A percentile compares a stretch with the other conserved stretches of the same genome.
These are phyloP conservation scores for Mastigias papua DNA, from an alignment of 30 jellyfish, hydroid and myxozoan species.

Conservation along the genomic window DNA sequence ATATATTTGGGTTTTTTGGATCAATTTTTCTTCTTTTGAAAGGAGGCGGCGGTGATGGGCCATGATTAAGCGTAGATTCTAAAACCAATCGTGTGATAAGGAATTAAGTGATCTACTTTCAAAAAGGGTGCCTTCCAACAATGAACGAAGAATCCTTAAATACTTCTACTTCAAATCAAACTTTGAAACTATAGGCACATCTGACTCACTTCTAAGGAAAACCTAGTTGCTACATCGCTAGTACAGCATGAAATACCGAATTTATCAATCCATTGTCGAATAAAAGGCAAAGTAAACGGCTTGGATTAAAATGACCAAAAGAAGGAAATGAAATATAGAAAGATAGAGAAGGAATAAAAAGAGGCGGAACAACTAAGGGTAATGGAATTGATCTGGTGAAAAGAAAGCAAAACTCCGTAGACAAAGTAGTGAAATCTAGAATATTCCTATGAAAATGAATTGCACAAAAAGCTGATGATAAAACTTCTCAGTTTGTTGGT, in stretches of 20 bases:
- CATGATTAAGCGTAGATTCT: slow-evolving; percentile 18
- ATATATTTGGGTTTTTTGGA: slow-evolving; percentile 57
- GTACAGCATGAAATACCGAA: too few relatives aligned
- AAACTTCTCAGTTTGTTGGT: too few relatives aligned
- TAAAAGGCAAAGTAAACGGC: not conserved
- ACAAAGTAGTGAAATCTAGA: not conserved
- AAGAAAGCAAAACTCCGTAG: not conserved
- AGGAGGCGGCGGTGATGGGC: slow-evolving; percentile 86
- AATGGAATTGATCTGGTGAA: not conserved
- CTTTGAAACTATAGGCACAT: too few relatives aligned
- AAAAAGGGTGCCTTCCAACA: too few relatives aligned
- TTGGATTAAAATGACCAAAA: not conserved
- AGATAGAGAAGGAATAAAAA: not conserved
- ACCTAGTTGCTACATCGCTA: too few relatives aligned
- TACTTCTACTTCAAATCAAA: too few relatives aligned
- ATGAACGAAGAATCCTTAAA: too few relatives aligned
- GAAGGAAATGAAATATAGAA: not conserved
- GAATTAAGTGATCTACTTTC: too few relatives aligned
- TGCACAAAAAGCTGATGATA: too few relatives aligned
- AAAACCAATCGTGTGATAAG: too few relatives aligned
- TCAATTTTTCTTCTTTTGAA: slow-evolving; percentile 72
- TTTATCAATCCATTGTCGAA: not conserved
- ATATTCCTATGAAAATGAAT: too few relatives aligned
- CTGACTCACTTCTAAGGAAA: too few relatives aligned
- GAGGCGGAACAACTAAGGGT: not conserved